A percentile compares a stretch with the other conserved stretches of the same genome.
These are phyloP conservation scores for Corapipo altera DNA, from an alignment of 2,113 vertebrate species.

Conservation along the genomic window DNA sequence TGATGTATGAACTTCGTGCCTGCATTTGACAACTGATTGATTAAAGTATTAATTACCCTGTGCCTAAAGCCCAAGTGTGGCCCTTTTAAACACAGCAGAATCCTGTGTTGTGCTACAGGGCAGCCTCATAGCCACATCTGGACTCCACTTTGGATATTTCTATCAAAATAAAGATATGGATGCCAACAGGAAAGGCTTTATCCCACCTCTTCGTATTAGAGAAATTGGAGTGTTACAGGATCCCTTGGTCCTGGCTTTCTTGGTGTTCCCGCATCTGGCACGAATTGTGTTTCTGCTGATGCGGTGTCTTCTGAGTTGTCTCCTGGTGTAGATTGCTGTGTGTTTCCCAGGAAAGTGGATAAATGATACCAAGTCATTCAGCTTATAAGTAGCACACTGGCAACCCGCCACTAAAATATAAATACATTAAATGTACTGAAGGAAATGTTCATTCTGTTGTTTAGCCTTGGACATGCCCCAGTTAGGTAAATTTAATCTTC, in stretches of 20 bases:
- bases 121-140: neutral
- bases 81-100: slow-evolving; percentile 27
- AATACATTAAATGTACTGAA: slow-evolving; percentile 73
- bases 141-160: slow-evolving; percentile 38
- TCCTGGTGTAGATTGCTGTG: slow-evolving; percentile 56
- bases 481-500: slow-evolving; percentile 75
- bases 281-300: slow-evolving; percentile 72
- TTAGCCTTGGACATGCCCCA: slow-evolving; percentile 71
- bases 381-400: slow-evolving; percentile 74
- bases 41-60: slow-evolving; percentile 82
- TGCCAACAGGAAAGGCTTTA: slow-evolving; percentile 43
- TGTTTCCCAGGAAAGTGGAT: slow-evolving; percentile 70
- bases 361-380: slow-evolving; percentile 73
- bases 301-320: slow-evolving; percentile 67
- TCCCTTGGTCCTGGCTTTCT: slow-evolving; percentile 44
- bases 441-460: slow-evolving; percentile 76
- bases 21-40: slow-evolving; percentile 77
- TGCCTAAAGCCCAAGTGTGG: slow-evolving; percentile 52
- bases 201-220: neutral
- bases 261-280: slow-evolving; percentile 23
- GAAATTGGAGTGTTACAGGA: slow-evolving; percentile 40
- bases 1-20: slow-evolving; percentile 77
- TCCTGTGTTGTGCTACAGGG: neutral
- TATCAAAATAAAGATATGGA: slow-evolving; percentile 52
- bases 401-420: slow-evolving; percentile 73